phyloP scores from a whole-genome alignment of 2,888 invertebrate species.

The Lepeophtheirus nordmannii region DNA sequence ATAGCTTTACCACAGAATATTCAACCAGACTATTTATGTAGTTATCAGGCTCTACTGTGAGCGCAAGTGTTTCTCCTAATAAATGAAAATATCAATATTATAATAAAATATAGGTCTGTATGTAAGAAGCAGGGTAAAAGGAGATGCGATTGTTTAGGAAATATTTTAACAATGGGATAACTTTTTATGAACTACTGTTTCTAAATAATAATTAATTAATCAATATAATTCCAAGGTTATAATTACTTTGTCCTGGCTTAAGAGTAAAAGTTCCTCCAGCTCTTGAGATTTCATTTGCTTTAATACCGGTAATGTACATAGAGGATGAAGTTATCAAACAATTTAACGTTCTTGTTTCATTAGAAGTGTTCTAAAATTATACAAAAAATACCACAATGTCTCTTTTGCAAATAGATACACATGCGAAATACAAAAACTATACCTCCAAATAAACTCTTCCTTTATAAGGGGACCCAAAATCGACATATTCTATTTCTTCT shows the following conservation, averaged over 20 bases:
- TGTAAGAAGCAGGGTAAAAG: too few species aligned
- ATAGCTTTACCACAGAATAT: conserved; percentile 52
- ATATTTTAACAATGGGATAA: too few species aligned
- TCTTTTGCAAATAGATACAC: conserved; percentile 11
- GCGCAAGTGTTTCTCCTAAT: conserved; percentile 43
- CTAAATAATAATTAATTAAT: too few species aligned
- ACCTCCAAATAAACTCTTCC: conserved; percentile 50
- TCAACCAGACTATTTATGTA: conserved; percentile 54
- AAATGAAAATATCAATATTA: conserved; percentile 22
- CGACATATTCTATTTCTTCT: conserved; percentile 48
- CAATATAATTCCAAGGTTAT: background rate
- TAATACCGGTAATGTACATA: conserved; percentile 52
- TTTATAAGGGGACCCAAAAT: conserved; percentile 49
- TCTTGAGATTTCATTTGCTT: conserved; percentile 46
- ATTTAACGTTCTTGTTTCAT: conserved; percentile 46
- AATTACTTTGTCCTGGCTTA: conserved; percentile 43
- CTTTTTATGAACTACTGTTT: too few species aligned
- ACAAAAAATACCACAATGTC: conserved; percentile 13
- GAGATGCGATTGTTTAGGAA: too few species aligned
- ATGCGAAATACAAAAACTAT: too few species aligned
- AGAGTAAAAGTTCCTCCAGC: conserved; percentile 47
- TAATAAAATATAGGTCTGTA: too few species aligned
- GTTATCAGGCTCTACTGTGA: conserved; percentile 48
- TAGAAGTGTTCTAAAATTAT: conserved; percentile 43
- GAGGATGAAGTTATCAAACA: conserved; percentile 48